These are phyloP conservation scores for Drosophila imparisetae DNA, from an alignment of 2,888 invertebrate species.

Conservation along the genomic window DNA sequence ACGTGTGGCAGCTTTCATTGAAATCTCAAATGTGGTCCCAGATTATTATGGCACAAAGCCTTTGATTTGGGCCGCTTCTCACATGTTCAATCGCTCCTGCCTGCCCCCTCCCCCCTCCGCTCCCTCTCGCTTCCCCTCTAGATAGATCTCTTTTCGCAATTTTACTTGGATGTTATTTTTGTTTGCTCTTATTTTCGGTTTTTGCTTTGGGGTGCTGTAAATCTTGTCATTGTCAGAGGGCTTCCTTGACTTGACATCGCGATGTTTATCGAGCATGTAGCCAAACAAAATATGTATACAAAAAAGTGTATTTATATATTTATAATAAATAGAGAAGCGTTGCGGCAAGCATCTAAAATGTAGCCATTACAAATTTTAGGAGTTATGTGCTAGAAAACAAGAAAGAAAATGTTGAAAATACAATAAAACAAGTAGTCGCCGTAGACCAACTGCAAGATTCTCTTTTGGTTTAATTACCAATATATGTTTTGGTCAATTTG, in stretches of 20 bases:
- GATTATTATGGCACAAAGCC: conserved; percentile 75
- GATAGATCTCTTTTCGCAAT: conserved; percentile 19
- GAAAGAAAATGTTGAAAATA: conserved; percentile 4
- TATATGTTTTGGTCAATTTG: neutral
- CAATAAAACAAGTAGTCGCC: neutral
- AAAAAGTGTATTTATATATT: conserved; percentile 3
- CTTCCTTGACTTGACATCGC: conserved; percentile 42
- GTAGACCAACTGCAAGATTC: neutral
- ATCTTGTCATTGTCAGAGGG: conserved; percentile 66
- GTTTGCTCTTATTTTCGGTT: conserved; percentile 24
- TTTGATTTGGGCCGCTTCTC: conserved; percentile 67
- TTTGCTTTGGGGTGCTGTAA: conserved; percentile 61
- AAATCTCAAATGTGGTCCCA: conserved; percentile 71
- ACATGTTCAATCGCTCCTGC: conserved; percentile 2
- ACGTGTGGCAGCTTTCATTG: conserved; percentile 63
- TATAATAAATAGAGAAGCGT: conserved; percentile 40
- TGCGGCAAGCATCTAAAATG: conserved; percentile 35
- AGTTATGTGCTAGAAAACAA: conserved; percentile 41
- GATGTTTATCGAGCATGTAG: conserved; percentile 64
- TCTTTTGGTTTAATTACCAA: neutral
- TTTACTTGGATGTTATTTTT: conserved; percentile 22
- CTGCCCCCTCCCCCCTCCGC: neutral
- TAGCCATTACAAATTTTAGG: conserved; percentile 29
- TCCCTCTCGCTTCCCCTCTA: neutral
- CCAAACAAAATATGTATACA: conserved; percentile 14